Evolutionary conservation across 2,113 vertebrate genomes (phyloP).

Genomic region (Emydura subglobosa): DNA sequence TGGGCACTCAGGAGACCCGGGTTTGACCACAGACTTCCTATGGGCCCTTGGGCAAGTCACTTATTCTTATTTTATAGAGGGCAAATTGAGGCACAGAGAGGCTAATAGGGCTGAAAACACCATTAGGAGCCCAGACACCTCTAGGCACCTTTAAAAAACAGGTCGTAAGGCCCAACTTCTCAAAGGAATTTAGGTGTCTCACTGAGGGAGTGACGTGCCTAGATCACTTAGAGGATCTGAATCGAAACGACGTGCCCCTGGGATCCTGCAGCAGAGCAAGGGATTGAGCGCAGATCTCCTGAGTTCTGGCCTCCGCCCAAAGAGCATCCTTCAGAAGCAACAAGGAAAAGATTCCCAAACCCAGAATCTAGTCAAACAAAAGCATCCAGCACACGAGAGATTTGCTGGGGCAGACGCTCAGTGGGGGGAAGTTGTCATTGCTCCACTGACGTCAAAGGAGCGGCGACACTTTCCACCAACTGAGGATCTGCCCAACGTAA

Average conservation of each 20-base stretch:
- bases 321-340: too few relatives aligned
- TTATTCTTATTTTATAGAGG: neutral
- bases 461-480: neutral
- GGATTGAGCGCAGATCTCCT: neutral
- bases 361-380: too few relatives aligned
- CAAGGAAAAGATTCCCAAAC: too few relatives aligned
- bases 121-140: neutral
- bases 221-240: neutral
- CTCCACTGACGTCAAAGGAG: neutral
- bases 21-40: neutral
- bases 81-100: neutral
- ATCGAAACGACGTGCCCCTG: neutral
- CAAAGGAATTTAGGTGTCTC: neutral
- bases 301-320: too few relatives aligned
- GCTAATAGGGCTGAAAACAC: neutral
- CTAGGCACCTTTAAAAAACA: neutral
- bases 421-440: neutral
- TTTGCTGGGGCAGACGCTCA: too few relatives aligned
- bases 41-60: neutral
- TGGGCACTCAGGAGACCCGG: neutral
- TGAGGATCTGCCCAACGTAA: rapidly evolving
- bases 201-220: neutral
- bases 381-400: too few relatives aligned
- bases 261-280: neutral
- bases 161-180: neutral